Evolutionary conservation across 2,113 vertebrate genomes (phyloP), one percentile per base, ranked within the genome.

Genomic region (Campylomormyrus tamandua): DNA sequence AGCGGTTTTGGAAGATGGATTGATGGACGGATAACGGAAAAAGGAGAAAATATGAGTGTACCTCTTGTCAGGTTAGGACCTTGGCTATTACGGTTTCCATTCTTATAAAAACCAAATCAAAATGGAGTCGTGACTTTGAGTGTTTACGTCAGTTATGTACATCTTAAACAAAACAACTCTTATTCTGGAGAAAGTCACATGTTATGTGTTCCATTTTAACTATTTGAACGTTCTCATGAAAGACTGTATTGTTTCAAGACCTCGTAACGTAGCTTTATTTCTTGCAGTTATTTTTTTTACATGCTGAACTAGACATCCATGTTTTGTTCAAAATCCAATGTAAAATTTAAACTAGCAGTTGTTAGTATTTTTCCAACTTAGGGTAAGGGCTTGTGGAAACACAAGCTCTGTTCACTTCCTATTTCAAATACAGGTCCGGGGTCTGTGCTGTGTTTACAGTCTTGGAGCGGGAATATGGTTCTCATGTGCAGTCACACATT

Each of bases 301-400:
- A 27, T 19, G 45, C 39, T 48, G 46, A 50, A 50, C 45, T 31
- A 86, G 21, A 48, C 24, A 27, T 15, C n/a, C 48, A 27, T 85
- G 83, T 86, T 86, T 50, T 86, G 42, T 86, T n/a, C 48, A 50
- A 86, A 50, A 86, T 86, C 46, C 83, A 86, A 46, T 24, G 45
- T 50, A 86, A 86, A 86, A 50, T 31, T 86, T 86, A 49, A 86
- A 86, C 48, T 86, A 48, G 48, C 83, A 86, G 83, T 50, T 86
- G 83, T 86, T 86, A 86, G 83, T 86, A 86, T 50, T 86, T 86
- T 86, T 48, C 83, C 48, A 86, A 48, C 83, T 86, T 86, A 80
- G 21, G 27, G 83, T 46, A 86, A 50, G 49, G 21, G 83, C 45
- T 86, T 86, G 45, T 86, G 83, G 83, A 86, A 86, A 86, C 83